Evolutionary conservation across 2,113 vertebrate genomes (phyloP), one percentile per base, ranked within the genome.

Genomic region (Zapornia atra): DNA sequence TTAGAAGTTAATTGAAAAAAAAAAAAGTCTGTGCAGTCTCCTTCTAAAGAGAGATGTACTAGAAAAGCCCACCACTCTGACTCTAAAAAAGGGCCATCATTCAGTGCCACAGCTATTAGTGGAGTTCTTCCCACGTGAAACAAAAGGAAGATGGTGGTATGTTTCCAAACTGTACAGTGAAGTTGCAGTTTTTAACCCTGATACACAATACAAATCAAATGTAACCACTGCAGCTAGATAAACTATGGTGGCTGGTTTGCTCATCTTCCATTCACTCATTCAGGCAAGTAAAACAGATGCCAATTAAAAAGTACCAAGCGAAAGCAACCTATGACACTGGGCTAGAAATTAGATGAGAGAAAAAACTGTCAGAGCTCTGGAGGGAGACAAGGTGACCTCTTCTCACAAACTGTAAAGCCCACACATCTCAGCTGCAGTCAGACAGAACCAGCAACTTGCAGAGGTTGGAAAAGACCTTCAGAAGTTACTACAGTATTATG

Each of bases 381-480:
- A 26, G 29, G 7, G 75, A 86, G 68, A 36, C 24, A 34, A 34
- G 1, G 9, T 7, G 22, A 73, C 8, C 21, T n/a, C 60, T 54
- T 53, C 25, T 44, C 4, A 36, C 0, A 1, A 88, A 36, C 0
- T 40, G 48, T 6, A 28, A 73, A 69, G 36, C 17, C 31, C 36
- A 54, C 11, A 22, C 5, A 34, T 11, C 36, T 17, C 10, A 12
- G 6, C 0, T 68, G 56, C 51, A 61, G 42, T 36, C 34, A 83
- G 15, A 56, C 2, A 59, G 51, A 81, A 31, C 15, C 33, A 38
- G 11, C n/a, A 66, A n/a, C 29, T 53, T 59, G 22, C 15, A 75
- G 21, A 88, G 15, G 14, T 0, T 40, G 57, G 60, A 71, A 64
- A 16, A 71, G 28, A 54, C 25, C 17, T 50, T 22, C 24, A 26